Evolutionary conservation across 1,140 invertebrate genomes (phyloP).

Genomic region (Drosophila sechellia): DNA sequence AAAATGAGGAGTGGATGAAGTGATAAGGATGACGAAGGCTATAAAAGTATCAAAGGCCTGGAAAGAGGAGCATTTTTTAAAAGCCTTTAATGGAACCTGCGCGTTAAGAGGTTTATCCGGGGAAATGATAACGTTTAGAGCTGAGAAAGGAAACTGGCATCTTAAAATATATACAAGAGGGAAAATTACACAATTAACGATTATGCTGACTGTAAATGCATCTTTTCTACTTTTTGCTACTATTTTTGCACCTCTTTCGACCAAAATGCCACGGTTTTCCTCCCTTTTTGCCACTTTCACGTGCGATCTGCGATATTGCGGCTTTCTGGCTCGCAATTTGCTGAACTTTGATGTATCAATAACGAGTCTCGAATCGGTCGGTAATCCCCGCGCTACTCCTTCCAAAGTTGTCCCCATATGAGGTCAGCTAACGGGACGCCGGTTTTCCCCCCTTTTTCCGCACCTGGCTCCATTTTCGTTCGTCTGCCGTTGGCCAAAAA

Average conservation of each 20-base stretch:
- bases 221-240: neutral
- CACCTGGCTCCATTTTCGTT: constrained; percentile 34
- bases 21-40: constrained; percentile 27
- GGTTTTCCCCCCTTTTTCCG: constrained; percentile 24
- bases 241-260: neutral
- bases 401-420: constrained; percentile 65
- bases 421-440: constrained; percentile 69
- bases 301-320: constrained; percentile 52
- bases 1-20: constrained; percentile 11
- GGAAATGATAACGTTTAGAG: neutral
- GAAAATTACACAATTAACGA: too few species aligned
- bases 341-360: constrained; percentile 66
- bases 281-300: constrained; percentile 63
- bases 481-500: constrained; percentile 65
- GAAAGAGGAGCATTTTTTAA: constrained; percentile 8
- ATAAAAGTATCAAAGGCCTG: constrained; percentile 19
- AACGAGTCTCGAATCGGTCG: constrained; percentile 39
- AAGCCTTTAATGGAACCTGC: constrained; percentile 32
- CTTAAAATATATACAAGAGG: neutral
- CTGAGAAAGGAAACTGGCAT: neutral
- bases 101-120: constrained; percentile 15
- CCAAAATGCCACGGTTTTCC: neutral
- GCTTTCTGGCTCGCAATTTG: constrained; percentile 45
- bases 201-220: too few species aligned
- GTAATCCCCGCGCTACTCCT: neutral